These are phyloP conservation scores for Holocentrus rufus DNA, from an alignment of 2,797 vertebrate genomes.

Conservation along the genomic window DNA sequence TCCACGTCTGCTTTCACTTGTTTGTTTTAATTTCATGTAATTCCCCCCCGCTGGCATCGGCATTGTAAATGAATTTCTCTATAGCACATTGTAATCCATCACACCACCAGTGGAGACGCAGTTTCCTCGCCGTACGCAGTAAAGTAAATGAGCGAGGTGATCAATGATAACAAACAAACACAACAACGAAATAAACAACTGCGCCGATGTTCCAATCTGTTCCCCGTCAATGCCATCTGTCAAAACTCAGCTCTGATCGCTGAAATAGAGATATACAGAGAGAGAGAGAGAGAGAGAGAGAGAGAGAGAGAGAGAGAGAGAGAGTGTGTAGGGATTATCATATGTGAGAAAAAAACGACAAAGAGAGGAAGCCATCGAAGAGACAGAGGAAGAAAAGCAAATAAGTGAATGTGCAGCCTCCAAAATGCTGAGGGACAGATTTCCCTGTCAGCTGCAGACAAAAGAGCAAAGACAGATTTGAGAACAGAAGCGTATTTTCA, in stretches of 20 bases:
- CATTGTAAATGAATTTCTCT: not conserved
- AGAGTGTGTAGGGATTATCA: not conserved
- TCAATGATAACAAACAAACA: conserved; percentile 6
- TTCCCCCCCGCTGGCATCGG: not conserved
- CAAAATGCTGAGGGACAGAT: too few relatives aligned
- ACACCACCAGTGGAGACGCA: not conserved
- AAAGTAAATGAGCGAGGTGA: not conserved
- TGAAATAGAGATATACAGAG: not conserved
- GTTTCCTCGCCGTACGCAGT: not conserved
- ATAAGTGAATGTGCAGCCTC: not conserved
- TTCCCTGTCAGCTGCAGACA: too few relatives aligned
- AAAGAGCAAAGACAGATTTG: too few relatives aligned
- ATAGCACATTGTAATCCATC: conserved; percentile 28
- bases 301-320: not conserved
- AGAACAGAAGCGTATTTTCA: too few relatives aligned
- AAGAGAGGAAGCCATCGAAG: not conserved
- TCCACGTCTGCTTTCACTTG: not conserved
- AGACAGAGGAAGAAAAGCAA: not conserved
- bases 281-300: not conserved
- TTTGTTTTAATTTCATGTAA: conserved; percentile 7
- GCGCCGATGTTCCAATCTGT: conserved; percentile 16
- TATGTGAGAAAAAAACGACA: not conserved
- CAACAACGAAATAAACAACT: conserved; percentile 28
- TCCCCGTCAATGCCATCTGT: conserved; percentile 24
- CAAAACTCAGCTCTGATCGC: conserved; percentile 26